These are phyloP conservation scores for Halcyon badia DNA, from an alignment of 2,797 vertebrate genomes.

Conservation along the genomic window DNA sequence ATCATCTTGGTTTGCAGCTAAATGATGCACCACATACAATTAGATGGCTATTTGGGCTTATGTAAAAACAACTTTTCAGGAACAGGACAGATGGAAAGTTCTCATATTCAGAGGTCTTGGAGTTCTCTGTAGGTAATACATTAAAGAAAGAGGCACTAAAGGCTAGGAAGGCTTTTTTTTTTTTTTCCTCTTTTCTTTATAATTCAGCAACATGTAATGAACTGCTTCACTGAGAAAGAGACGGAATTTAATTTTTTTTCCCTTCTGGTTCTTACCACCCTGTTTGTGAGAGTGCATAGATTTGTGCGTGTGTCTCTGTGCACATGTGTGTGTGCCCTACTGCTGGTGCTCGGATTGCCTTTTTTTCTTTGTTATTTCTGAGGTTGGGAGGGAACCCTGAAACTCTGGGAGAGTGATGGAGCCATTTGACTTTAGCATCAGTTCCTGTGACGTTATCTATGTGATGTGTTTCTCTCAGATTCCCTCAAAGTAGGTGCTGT, in stretches of 20 bases:
- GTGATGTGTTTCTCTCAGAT: not conserved
- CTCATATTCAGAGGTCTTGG: not conserved
- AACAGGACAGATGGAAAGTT: not conserved
- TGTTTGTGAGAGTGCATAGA: not conserved
- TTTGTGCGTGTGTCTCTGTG: not conserved
- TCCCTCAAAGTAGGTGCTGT: not conserved
- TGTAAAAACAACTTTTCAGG: not conserved
- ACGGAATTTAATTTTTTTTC: not conserved
- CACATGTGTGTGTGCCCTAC: accelerated
- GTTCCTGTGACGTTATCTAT: not conserved
- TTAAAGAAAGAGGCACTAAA: not conserved
- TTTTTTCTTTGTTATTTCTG: not conserved
- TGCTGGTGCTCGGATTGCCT: not conserved
- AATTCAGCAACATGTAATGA: not conserved
- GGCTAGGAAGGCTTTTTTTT: not conserved
- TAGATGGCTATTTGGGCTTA: not conserved
- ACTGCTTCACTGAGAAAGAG: not conserved
- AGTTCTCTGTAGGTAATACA: not conserved
- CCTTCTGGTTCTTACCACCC: not conserved
- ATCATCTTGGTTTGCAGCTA: not conserved
- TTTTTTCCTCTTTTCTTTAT: not conserved
- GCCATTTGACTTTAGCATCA: not conserved
- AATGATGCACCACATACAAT: not conserved
- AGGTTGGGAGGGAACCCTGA: not conserved
- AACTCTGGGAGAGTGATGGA: not conserved